Evolutionary conservation across 2,113 vertebrate species (phyloP), one percentile per base, ranked within the genome.

Genomic region (Podarcis raffonei): DNA sequence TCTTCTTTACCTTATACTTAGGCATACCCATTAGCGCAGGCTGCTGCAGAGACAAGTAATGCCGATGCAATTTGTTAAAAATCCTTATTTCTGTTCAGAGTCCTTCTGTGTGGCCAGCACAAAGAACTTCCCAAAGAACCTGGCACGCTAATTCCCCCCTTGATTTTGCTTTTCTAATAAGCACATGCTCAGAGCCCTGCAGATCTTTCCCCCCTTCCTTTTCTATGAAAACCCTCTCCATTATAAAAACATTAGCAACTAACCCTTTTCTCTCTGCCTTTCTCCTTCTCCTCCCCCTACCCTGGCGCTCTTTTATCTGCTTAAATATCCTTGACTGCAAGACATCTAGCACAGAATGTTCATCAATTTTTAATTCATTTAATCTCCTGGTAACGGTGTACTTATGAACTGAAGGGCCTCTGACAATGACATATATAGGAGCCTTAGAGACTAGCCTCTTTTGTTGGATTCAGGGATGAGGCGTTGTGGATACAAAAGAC

Each of bases 301-400:
- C 69, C 57, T 30, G n/a, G 69, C 35, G 23, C 69, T 92, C 87
- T 94, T 93, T 92, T 95, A 95, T 96, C 93, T 95, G 84, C 90
- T 92, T 96, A 96, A 95, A 95, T 94, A 96, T 93, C 94, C 95
- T 96, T 95, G 96, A 93, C 95, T 94, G 89, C 65, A 92, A 97
- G 96, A 95, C 94, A 94, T 90, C 42, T 87, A 91, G 93, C 94
- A 94, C 91, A 96, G 95, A 95, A 94, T 85, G 94, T 86, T 95
- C 94, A 97, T 97, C 95, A 96, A 96, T 96, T 97, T 97, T 97
- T 97, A 96, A 97, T 96, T 95, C 94, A 93, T 94, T 95, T 95
- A 95, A 95, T 96, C 95, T 96, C 95, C 93, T 89, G 94, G 95
- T 95, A 94, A 95, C 95, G 86, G 93, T 95, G 94, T 96, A 95